Percentiles rank a stretch among this genome's conserved stretches.
Conservation (phyloP, 2,113 vertebrate genomes). For the Brachyistius frenatus region DNA sequence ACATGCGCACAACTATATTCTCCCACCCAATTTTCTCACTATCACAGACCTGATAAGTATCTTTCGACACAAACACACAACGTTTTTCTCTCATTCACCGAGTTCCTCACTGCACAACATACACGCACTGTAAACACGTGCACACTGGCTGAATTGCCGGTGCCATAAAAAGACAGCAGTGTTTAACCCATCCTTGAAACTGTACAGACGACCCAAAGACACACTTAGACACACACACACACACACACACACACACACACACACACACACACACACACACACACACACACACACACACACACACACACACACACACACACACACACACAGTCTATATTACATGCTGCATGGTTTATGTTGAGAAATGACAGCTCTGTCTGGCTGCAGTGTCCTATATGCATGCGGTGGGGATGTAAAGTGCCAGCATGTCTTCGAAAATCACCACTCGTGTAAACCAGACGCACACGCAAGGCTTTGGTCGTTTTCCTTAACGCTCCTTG, state of each 20-base stretch:
- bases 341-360: slow-evolving; percentile 66
- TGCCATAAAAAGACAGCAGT: slow-evolving; percentile 77
- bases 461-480: not conserved
- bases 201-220: slow-evolving; percentile 60
- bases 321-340: slow-evolving; percentile 45
- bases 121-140: slow-evolving; percentile 14
- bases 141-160: slow-evolving; percentile 36
- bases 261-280: slow-evolving; percentile 15
- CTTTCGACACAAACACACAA: slow-evolving; percentile 8
- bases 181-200: slow-evolving; percentile 79
- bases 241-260: slow-evolving; percentile 25
- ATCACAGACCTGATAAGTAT: slow-evolving; percentile 11
- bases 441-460: slow-evolving; percentile 41
- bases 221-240: no score
- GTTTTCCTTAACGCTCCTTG: not conserved
- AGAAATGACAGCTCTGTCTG: slow-evolving; percentile 50
- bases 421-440: slow-evolving; percentile 45
- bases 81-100: slow-evolving; percentile 27
- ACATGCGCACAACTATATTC: slow-evolving; percentile 8
- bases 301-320: slow-evolving; percentile 18
- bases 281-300: slow-evolving; percentile 1
- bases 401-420: slow-evolving; percentile 63
- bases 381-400: slow-evolving; percentile 40
- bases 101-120: slow-evolving; percentile 25
- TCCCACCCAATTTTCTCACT: slow-evolving; percentile 12